Evolutionary conservation across 2,113 vertebrate species (phyloP).

Genomic region (Tor tambroides): DNA sequence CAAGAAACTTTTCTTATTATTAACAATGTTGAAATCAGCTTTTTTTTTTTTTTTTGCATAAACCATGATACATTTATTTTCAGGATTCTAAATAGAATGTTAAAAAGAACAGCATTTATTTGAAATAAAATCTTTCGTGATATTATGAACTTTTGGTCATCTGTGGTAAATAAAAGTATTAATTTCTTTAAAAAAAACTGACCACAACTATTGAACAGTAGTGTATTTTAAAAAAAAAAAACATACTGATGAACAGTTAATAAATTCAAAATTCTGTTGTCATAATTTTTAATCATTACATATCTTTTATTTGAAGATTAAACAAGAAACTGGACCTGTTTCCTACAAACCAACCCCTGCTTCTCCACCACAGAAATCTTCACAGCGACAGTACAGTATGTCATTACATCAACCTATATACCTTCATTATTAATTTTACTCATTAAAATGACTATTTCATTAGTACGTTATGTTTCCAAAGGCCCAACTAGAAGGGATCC

Average conservation of each 20-base stretch:
- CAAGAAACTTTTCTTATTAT: not conserved
- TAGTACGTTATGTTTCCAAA: conserved; percentile 54
- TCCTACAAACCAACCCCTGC: not conserved
- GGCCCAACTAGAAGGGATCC: conserved; percentile 59
- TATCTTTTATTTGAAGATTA: conserved; percentile 50
- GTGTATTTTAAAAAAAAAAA: not conserved
- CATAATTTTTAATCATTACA: conserved; percentile 2
- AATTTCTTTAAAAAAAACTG: not conserved
- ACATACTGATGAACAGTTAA: not conserved
- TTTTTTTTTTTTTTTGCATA: not conserved
- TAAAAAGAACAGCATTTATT: not conserved
- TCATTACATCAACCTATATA: not conserved
- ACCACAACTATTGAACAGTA: not conserved
- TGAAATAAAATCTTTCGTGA: not conserved
- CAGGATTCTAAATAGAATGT: not conserved
- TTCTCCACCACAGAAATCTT: conserved; percentile 29
- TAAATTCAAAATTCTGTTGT: not conserved
- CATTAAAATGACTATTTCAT: not conserved
- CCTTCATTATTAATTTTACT: not conserved
- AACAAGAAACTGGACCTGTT: conserved; percentile 15
- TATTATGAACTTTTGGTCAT: not conserved
- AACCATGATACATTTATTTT: not conserved
- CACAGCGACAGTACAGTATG: conserved; percentile 42
- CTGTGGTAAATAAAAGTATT: not conserved
- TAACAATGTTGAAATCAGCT: too few species aligned